Evolutionary conservation across 1,140 invertebrate genomes (phyloP), one percentile per base, ranked within the genome.

Genomic region (Venustaconcha ellipsiformis): DNA sequence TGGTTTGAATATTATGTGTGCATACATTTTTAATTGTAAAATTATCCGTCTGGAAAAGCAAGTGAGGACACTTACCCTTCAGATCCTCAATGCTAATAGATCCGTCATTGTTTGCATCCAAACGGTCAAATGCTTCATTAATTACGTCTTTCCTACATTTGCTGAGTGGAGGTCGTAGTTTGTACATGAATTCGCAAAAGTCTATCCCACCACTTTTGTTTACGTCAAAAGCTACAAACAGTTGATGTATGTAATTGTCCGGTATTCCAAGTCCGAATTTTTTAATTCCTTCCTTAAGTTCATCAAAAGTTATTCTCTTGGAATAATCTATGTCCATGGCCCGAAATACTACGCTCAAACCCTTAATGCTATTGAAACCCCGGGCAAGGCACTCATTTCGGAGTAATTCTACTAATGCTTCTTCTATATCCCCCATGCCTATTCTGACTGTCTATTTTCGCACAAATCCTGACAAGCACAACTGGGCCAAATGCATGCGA

Each of bases 41-140:
- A 48, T 8, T 48, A 48, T 48, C 37, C 11, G 11, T 48, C 37
- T 48, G 6, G 37, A 11, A 48, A 48, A 48, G 37, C 11, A 48
- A 48, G 37, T 48, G 37, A 48, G 30, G 20, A 64, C 76, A 69
- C 76, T 68, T 72, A 23, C 92, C 92, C 72, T 92, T 92, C 2
- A 98, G 90, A 90, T 98, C 96, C 20, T 95, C 94, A 2, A 95
- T 88, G 1, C 94, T 95, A 30, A 97, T 94, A 26, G 94, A 91
- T 4, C 95, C 96, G 85, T 97, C 96, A 0, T 93, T 93, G 14
- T 94, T 94, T 83, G 93, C 94, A 86, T 97, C 96, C 85, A 97
- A 87, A 89, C 96, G 96, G 80, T 93, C 92, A 86, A 97, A 98
- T 0, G 95, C 95, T 85, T 95, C 93, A 66, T 94, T 92, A 3